Evolutionary conservation across 37 sponge, comb jelly and placozoan species (phyloP), one percentile per base, ranked within the genome.

Genomic region (Spongia lamella): DNA sequence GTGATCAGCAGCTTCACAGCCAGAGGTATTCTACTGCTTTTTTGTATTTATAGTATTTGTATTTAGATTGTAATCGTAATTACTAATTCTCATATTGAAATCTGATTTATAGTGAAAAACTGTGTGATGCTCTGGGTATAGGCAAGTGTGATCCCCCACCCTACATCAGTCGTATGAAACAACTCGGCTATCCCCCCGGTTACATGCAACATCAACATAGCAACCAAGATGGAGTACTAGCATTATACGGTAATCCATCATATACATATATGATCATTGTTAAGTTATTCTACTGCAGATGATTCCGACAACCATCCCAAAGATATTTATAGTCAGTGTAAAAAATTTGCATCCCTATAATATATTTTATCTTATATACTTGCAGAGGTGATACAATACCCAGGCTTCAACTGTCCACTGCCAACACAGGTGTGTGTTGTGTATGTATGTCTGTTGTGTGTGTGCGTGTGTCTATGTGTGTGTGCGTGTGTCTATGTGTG

Each of bases 101-200:
- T n/a, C n/a, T n/a, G n/a, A n/a, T n/a, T n/a, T n/a, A 7, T 62
- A 91, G 88, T 87, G 80, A 71, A 4, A 77, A 83, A 29, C 80
- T 91, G 39, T 53, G 84, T 21, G 16, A 73, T 31, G 88, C 88
- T 16, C 64, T 91, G 30, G 84, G 89, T 11, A 33, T 90, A 11
- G 33, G n/a, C 16, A 38, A 73, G 15, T 56, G 49, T 0, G 27
- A 37, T 0, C 4, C 55, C 11, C 92, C 92, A 20, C 79, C 67
- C 2, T 83, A 83, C 74, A 83, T 91, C 34, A 24, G n/a, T 7
- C 75, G 76, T 3, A 91, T 91, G 92, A 64, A 68, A 37, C 49
- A 61, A 2, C 76, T 75, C 11, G 92, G 88, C 55, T 87, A 86
- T 47, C 92, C 92, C 19, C 88, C 88, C 24, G 89, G 84, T 5